Evolutionary conservation across 37 sponge, comb jelly and placozoan genomes (phyloP).

Genomic region (Eunapius fragilis): DNA sequence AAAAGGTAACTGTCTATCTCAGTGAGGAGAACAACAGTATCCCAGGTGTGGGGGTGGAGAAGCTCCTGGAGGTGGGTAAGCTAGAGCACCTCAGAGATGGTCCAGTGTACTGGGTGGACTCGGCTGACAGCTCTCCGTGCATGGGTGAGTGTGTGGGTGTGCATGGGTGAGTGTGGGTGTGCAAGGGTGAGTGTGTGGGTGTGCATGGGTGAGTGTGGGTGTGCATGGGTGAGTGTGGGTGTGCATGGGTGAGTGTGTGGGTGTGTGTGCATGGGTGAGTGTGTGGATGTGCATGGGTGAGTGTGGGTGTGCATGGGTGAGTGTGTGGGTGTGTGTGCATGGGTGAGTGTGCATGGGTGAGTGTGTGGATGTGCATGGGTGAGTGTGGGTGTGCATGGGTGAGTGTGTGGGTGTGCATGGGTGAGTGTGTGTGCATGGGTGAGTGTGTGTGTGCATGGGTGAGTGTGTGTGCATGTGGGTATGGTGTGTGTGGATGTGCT

Average conservation of each 20-base stretch:
- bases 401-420: background rate
- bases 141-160: slow-evolving; percentile 38
- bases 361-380: background rate
- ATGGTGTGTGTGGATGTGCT: background rate
- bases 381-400: background rate
- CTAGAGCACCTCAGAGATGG: slow-evolving; percentile 70
- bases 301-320: no score
- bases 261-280: slow-evolving; percentile 33
- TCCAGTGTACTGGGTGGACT: slow-evolving; percentile 80
- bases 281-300: no score
- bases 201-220: slow-evolving; percentile 43
- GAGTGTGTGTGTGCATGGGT: slow-evolving; percentile 53
- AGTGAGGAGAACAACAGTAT: slow-evolving; percentile 73
- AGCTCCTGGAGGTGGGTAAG: slow-evolving; percentile 65
- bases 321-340: no score
- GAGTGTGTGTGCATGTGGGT: slow-evolving; percentile 6
- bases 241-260: slow-evolving; percentile 28
- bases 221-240: slow-evolving; percentile 28
- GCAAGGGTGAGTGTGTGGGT: background rate
- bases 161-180: background rate
- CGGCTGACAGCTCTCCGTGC: slow-evolving; percentile 72
- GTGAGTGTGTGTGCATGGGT: background rate
- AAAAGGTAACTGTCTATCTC: background rate
- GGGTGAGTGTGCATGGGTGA: no score
- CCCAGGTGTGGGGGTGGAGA: slow-evolving; percentile 76